Base-by-base conservation (phyloP, 2,888 invertebrate genomes). In the Campaea margaritaria region DNA sequence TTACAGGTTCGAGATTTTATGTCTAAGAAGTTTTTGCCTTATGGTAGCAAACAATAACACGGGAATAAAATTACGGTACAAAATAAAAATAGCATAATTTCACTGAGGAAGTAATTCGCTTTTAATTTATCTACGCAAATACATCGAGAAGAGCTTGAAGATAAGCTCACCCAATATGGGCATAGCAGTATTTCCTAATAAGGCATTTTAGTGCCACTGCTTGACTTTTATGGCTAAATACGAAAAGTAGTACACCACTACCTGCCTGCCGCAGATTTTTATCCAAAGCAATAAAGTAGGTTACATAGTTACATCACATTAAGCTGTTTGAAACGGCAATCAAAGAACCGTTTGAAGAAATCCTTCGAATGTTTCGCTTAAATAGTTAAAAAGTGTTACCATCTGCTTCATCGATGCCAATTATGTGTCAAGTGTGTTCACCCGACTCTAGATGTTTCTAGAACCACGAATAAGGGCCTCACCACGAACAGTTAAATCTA, bases 251-350 rank as follows among this genome's bases (percentile, higher is more conserved):
- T 43, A 36, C 60, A 49, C n/a, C 47, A 46, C 60, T 54, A 56
- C 55, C 60, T 56, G 60, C 43, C 15, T 34, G 38, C 0, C 41
- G 27, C 45, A 60, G 60, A 56, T 61, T 51, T 21, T 56, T 56
- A 61, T 61, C 60, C 47, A 44, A 14, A 51, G 2, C 36, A 15
- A 48, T 50, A 59, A 64, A 60, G 60, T 68, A 55, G 66, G 64
- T 61, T 64, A 62, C 51, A 48, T 50, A 64, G 61, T 64, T 64
- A 66, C 58, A 62, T 64, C 50, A 65, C 58, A 62, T 59, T 54
- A 56, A 60, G 58, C 53, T 58, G 50, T 34, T 36, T 38, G 9
- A 60, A 60, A 50, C 27, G 42, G 11, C 45, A 49, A 57, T 58
- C 49, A 49, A 60, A 56, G 58, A 46, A 54, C 56, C 51, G 50